These are phyloP conservation scores for Marcusenius ussheri DNA, from an alignment of 2,113 vertebrate species.

Conservation along the genomic window DNA sequence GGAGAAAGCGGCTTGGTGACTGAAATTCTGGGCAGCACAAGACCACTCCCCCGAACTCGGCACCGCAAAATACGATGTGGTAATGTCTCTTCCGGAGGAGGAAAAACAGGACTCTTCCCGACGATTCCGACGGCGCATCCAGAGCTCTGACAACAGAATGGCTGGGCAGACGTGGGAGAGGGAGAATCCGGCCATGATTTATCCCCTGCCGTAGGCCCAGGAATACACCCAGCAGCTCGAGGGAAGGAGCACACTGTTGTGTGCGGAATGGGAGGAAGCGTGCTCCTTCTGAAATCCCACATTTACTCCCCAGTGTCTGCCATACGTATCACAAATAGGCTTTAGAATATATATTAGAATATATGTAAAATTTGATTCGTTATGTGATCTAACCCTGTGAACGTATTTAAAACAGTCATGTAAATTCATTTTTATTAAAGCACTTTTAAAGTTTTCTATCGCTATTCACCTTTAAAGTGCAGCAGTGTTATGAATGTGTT, in stretches of 20 bases:
- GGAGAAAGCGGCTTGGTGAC: conserved; percentile 54
- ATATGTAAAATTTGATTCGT: neutral
- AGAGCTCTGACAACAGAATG: conserved; percentile 33
- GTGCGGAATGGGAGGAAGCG: conserved; percentile 45
- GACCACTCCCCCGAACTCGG: conserved; percentile 51
- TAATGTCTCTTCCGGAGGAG: conserved; percentile 69
- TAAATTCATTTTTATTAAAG: neutral
- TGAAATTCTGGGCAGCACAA: conserved; percentile 47
- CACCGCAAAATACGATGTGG: conserved; percentile 64
- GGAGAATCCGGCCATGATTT: conserved; percentile 49
- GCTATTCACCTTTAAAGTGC: neutral
- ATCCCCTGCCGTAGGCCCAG: conserved; percentile 53
- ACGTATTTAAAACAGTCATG: neutral
- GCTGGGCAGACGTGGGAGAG: conserved; percentile 22
- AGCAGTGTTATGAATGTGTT: neutral
- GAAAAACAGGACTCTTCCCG: conserved; percentile 47
- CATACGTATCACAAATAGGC: conserved; percentile 42
- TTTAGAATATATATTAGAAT: neutral
- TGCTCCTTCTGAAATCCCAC: conserved; percentile 47
- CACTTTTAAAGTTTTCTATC: neutral
- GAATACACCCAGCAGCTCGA: conserved; percentile 53
- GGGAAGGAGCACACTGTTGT: conserved; percentile 48
- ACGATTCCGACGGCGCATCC: conserved; percentile 45
- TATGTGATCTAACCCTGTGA: neutral
- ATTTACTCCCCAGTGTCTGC: conserved; percentile 48